A percentile compares a stretch with the other conserved stretches of the same genome.
These are phyloP conservation scores for Serinus canaria DNA, from an alignment of 2,113 vertebrate genomes.

Conservation along the genomic window DNA sequence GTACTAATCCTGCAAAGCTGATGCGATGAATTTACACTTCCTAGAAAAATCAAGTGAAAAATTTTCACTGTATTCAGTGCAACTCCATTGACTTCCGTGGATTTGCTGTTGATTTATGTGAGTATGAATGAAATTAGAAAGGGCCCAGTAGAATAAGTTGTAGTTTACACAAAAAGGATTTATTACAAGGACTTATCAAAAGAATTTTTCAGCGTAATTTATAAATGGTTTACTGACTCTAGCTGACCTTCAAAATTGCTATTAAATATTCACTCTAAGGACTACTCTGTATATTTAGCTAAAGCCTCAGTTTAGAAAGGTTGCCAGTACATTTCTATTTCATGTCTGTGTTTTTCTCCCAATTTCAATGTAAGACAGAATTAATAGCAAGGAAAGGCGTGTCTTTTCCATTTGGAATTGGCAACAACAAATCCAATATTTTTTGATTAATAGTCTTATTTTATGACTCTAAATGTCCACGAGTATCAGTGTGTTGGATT, in stretches of 20 bases:
- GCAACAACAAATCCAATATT: not conserved
- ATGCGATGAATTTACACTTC: not conserved
- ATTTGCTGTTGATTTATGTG: slow-evolving; percentile 38
- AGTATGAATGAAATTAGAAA: slow-evolving; percentile 12
- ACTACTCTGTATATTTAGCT: slow-evolving; percentile 29
- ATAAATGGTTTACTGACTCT: slow-evolving; percentile 54
- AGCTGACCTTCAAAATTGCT: slow-evolving; percentile 50
- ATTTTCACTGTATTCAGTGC: not conserved
- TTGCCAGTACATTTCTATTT: not conserved
- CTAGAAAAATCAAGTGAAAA: not conserved
- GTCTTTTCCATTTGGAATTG: not conserved
- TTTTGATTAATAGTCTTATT: not conserved
- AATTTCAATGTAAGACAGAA: not conserved
- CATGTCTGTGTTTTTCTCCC: not conserved
- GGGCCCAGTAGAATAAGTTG: slow-evolving; percentile 4
- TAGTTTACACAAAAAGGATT: slow-evolving; percentile 41
- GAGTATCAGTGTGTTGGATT: not conserved
- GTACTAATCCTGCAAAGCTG: not conserved
- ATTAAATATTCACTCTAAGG: slow-evolving; percentile 50
- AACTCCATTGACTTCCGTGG: not conserved
- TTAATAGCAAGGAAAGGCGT: not conserved
- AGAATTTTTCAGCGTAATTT: slow-evolving; percentile 25
- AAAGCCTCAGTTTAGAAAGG: slow-evolving; percentile 2
- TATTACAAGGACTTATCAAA: slow-evolving; percentile 16
- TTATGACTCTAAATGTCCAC: not conserved